Evolutionary conservation across 2,113 vertebrate genomes (phyloP).

Genomic region (Ariopsis seemanni): DNA sequence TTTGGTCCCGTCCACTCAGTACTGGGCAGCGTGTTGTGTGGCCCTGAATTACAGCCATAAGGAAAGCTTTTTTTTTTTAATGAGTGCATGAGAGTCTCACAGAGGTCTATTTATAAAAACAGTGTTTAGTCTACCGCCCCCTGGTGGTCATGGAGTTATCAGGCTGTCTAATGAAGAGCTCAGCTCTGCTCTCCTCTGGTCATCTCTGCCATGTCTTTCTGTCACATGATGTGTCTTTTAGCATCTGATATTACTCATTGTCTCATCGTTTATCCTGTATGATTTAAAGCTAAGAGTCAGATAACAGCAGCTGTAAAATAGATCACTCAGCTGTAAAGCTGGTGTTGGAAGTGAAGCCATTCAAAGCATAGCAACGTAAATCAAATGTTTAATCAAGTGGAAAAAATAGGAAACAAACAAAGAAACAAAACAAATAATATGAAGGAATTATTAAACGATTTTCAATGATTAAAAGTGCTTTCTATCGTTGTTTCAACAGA

Average conservation of each 20-base stretch:
- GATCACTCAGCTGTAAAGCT: not conserved
- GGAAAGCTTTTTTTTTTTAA: not conserved
- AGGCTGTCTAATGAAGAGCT: not conserved
- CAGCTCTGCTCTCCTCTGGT: not conserved
- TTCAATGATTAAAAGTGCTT: not conserved
- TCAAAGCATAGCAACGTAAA: not conserved
- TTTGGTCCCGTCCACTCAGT: not conserved
- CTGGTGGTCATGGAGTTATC: constrained; percentile 30
- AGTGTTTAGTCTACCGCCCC: constrained; percentile 40
- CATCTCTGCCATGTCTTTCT: not conserved
- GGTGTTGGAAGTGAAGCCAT: no score
- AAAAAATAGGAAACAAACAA: not conserved
- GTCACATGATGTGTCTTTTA: constrained; percentile 12
- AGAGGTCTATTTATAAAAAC: not conserved
- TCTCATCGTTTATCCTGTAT: not conserved
- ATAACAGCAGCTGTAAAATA: not conserved
- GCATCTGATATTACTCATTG: not conserved
- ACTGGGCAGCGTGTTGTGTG: not conserved
- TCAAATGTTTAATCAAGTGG: not conserved
- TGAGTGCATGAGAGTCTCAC: not conserved
- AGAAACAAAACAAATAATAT: not conserved
- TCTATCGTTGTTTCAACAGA: not conserved
- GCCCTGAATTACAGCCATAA: not conserved
- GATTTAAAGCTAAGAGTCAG: not conserved
- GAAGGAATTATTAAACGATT: not conserved